A percentile compares a stretch with the other conserved stretches of the same genome.
These are phyloP conservation scores for Passerina amoena DNA, from an alignment of 2,113 vertebrate genomes.

Conservation along the genomic window DNA sequence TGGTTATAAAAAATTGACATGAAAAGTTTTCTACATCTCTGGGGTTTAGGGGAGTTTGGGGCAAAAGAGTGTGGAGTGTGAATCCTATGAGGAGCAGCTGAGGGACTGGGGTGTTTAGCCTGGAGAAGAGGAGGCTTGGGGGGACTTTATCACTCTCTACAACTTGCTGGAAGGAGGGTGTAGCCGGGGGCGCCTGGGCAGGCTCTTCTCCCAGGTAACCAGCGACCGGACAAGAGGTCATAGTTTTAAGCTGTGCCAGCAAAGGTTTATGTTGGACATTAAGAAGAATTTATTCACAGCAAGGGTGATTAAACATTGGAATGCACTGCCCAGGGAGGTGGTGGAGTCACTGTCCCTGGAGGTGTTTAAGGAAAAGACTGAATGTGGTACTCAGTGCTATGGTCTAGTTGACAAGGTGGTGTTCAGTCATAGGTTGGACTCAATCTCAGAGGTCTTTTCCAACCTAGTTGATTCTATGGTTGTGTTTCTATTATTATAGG, in stretches of 20 bases:
- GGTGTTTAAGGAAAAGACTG: not conserved
- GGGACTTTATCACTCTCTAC: not conserved
- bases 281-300: not conserved
- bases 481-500: not conserved
- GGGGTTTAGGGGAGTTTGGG: fast-evolving
- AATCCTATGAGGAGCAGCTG: not conserved
- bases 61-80: not conserved
- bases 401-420: not conserved
- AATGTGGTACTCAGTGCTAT: not conserved
- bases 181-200: no score
- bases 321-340: not conserved
- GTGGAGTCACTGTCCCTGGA: not conserved
- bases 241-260: not conserved
- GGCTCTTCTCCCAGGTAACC: not conserved
- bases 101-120: not conserved
- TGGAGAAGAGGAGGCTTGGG: not conserved
- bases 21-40: not conserved
- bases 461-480: not conserved
- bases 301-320: not conserved
- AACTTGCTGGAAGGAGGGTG: not conserved
- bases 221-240: not conserved
- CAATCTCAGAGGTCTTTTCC: not conserved
- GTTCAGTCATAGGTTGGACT: not conserved
- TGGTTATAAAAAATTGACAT: not conserved
- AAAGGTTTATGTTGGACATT: not conserved